Conservation (phyloP, 2,888 invertebrate genomes). For the Clusia tigrina region DNA sequence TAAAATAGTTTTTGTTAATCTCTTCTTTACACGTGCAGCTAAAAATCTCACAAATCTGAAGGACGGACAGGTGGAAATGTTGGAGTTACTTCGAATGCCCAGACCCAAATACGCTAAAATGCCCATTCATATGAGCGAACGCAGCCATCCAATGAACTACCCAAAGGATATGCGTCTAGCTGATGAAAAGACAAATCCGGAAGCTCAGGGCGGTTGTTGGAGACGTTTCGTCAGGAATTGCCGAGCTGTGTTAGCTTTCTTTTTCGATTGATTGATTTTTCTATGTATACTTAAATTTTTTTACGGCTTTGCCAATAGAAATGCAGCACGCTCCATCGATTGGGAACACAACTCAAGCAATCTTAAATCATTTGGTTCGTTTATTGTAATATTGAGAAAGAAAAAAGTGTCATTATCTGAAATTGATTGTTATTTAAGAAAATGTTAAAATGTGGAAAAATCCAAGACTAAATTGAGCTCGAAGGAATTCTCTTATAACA, state of each 20-base stretch:
- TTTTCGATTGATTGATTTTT: conserved; percentile 58
- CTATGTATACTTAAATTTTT: no score
- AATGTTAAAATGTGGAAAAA: no score
- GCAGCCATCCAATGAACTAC: conserved; percentile 63
- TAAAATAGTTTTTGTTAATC: background rate
- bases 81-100: conserved; percentile 60
- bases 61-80: conserved; percentile 58
- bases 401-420: no score
- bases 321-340: no score
- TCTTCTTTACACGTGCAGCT: conserved; percentile 41
- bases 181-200: conserved; percentile 51
- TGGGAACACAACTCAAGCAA: no score
- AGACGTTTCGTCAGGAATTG: conserved; percentile 61
- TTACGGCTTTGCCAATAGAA: no score
- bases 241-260: conserved; percentile 62
- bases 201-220: conserved; percentile 63
- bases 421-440: no score
- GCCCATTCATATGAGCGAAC: conserved; percentile 64
- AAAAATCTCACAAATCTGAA: conserved; percentile 61
- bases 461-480: no score
- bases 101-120: conserved; percentile 62
- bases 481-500: no score
- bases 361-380: no score
- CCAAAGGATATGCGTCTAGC: conserved; percentile 63
- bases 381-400: no score